Conservation (phyloP, 2,113 vertebrate species). For the Ameiurus melas region DNA sequence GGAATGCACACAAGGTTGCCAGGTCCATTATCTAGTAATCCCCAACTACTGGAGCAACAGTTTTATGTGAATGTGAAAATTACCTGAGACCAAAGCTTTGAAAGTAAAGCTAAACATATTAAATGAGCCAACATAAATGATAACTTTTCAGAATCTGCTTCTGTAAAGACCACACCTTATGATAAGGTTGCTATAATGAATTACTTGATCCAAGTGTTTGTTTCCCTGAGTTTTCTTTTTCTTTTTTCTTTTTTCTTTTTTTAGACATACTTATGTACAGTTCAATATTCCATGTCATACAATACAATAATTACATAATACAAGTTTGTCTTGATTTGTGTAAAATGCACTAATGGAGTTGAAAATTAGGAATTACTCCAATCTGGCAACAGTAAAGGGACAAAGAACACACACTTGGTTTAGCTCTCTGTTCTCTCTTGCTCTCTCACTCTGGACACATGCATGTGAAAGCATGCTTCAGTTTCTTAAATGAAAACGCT, state of each 20-base stretch:
- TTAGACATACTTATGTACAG: not conserved
- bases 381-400: constrained; percentile 42
- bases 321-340: not conserved
- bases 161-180: not conserved
- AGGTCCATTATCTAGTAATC: constrained; percentile 27
- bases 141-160: not conserved
- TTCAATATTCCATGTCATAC: not conserved
- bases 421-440: not conserved
- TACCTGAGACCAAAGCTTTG: not conserved
- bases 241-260: not conserved
- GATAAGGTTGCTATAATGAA: not conserved
- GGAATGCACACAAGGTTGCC: constrained; percentile 45
- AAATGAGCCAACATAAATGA: constrained; percentile 8
- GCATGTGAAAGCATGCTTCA: not conserved
- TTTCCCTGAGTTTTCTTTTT: not conserved
- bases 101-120: constrained; percentile 15
- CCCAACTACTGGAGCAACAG: constrained; percentile 8
- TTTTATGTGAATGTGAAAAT: constrained; percentile 6
- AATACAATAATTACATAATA: not conserved
- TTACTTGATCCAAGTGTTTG: not conserved
- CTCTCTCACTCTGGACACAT: constrained; percentile 3
- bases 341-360: not conserved
- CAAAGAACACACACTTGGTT: constrained; percentile 33
- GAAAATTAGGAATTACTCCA: not conserved
- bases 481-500: not conserved